phyloP scores from a whole-genome alignment of 2,888 invertebrate species.

The Xanthostigma xanthostigma region DNA sequence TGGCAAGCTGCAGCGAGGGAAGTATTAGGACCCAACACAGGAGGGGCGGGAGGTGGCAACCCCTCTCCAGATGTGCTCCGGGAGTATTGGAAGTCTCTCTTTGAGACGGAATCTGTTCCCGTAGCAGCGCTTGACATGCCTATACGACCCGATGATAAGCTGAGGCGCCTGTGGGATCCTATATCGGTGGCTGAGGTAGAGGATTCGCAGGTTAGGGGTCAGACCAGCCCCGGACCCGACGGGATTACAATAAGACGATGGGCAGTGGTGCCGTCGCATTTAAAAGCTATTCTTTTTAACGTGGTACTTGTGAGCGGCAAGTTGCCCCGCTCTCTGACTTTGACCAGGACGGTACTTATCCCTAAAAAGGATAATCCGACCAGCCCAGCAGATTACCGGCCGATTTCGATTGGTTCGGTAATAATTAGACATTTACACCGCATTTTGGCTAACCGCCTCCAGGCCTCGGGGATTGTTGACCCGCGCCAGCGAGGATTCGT shows the following conservation, averaged over 20 bases:
- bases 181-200: constrained; percentile 12
- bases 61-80: background rate
- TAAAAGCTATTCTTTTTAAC: constrained; percentile 6
- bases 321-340: constrained; percentile 10
- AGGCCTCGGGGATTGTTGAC: background rate
- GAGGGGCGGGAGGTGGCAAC: background rate
- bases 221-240: constrained; percentile 15
- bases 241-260: constrained; percentile 13
- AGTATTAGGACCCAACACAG: background rate
- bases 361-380: constrained; percentile 15
- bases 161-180: constrained; percentile 9
- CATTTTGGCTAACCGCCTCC: constrained; percentile 12
- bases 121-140: background rate
- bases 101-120: background rate
- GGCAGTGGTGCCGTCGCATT: constrained; percentile 7
- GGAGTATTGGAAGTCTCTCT: background rate
- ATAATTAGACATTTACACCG: constrained; percentile 17
- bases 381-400: too few relatives aligned
- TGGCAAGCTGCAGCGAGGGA: background rate
- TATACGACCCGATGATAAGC: background rate
- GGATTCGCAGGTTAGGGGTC: constrained; percentile 2
- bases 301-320: constrained; percentile 10
- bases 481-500: constrained; percentile 13
- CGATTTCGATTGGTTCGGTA: too few relatives aligned
- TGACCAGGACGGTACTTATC: constrained; percentile 14